A percentile compares a stretch with the other conserved stretches of the same genome.
Evolutionary conservation across 2,888 invertebrate genomes (phyloP).

Genomic region (Epinotia ramella): DNA sequence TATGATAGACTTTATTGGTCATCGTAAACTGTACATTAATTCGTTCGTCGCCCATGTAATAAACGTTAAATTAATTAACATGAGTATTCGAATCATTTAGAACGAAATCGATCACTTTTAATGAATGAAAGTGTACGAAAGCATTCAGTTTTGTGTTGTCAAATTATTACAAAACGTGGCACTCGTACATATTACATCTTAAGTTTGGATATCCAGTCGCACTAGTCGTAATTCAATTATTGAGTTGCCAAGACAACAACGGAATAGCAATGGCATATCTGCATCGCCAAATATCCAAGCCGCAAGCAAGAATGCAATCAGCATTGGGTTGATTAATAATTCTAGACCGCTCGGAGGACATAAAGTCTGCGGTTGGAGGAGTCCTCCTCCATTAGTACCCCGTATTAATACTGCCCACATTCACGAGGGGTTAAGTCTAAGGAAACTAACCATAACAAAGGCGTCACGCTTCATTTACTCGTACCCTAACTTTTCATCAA

Average conservation of each 20-base stretch:
- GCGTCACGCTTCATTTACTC: not conserved
- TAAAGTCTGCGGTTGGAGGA: conserved; percentile 76
- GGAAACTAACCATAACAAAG: not conserved
- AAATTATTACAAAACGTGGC: conserved; percentile 5
- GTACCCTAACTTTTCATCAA: not conserved
- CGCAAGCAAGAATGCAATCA: conserved; percentile 73
- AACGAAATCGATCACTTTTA: not conserved
- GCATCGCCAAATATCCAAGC: conserved; percentile 54
- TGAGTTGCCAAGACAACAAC: conserved; percentile 53
- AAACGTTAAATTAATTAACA: not conserved
- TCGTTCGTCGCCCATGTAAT: not conserved
- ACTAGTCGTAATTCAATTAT: conserved; percentile 4
- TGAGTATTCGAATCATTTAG: not conserved
- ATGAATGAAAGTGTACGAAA: not conserved
- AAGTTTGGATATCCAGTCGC: conserved; percentile 10
- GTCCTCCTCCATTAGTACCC: conserved; percentile 72
- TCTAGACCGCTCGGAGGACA: conserved; percentile 79
- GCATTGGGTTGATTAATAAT: conserved; percentile 82
- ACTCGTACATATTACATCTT: not conserved
- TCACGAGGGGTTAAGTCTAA: conserved; percentile 46
- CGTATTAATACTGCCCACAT: conserved; percentile 80
- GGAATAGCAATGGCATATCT: conserved; percentile 64
- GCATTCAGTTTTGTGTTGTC: not conserved
- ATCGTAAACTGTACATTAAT: too few species aligned
- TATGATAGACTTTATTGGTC: too few species aligned